Percentiles rank a stretch among this genome's conserved stretches.
Evolutionary conservation across 2,888 invertebrate species (phyloP).

Genomic region (Pseudococcus longispinus): DNA sequence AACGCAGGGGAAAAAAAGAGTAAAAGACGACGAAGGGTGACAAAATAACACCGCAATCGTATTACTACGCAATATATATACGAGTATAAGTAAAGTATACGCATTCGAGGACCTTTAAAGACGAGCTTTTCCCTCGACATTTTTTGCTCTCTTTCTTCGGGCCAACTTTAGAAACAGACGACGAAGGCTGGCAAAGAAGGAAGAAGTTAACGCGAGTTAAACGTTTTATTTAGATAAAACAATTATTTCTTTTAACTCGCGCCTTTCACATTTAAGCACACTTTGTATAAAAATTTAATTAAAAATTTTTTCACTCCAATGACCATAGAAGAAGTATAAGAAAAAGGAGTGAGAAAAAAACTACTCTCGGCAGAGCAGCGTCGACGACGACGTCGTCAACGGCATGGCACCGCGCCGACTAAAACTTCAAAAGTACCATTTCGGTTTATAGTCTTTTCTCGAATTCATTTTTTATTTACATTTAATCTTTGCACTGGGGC

Average conservation of each 20-base stretch:
- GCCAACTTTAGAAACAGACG: not conserved
- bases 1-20: not conserved
- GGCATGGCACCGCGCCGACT: not conserved
- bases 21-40: not conserved
- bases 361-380: not conserved
- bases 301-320: conserved; percentile 35
- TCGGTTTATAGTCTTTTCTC: not conserved
- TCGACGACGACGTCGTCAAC: not conserved
- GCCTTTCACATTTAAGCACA: conserved; percentile 35
- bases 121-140: not conserved
- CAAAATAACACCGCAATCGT: conserved; percentile 1
- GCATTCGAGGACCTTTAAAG: not conserved
- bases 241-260: conserved; percentile 29
- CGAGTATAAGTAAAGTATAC: not conserved
- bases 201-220: conserved; percentile 13
- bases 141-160: not conserved
- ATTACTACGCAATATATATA: not conserved
- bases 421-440: conserved; percentile 39
- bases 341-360: conserved; percentile 4
- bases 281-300: conserved; percentile 41
- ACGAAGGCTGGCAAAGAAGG: not conserved
- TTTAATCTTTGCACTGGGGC: conserved; percentile 24
- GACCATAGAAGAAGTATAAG: not conserved
- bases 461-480: conserved; percentile 36
- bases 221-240: conserved; percentile 44